phyloP scores from a whole-genome alignment of 2,888 invertebrate genomes.

The Nephrotoma appendiculata region DNA sequence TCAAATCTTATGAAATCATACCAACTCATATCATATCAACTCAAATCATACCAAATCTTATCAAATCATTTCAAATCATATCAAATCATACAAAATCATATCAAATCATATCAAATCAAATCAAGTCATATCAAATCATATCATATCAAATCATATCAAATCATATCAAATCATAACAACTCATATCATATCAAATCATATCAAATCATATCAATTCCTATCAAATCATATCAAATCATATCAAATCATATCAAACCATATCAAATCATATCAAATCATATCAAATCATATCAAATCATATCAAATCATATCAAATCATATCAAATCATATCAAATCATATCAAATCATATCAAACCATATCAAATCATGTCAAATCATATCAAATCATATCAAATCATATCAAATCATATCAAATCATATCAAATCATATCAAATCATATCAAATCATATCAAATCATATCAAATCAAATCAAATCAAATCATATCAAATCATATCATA shows the following conservation, averaged over 20 bases:
- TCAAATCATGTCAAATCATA: neutral
- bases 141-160: too few relatives aligned
- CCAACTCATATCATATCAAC: too few relatives aligned
- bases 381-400: neutral
- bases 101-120: too few relatives aligned
- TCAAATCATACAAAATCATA: too few relatives aligned
- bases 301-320: neutral
- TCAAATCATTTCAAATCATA: too few relatives aligned
- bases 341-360: neutral
- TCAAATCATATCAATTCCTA: too few relatives aligned
- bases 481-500: neutral
- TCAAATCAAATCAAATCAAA: too few relatives aligned
- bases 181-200: too few relatives aligned
- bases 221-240: neutral
- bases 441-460: neutral
- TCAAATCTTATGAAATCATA: too few relatives aligned
- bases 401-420: neutral
- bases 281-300: neutral
- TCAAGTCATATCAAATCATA: too few relatives aligned
- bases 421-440: neutral
- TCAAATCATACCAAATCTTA: too few relatives aligned
- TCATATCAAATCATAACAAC: too few relatives aligned
- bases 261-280: neutral
- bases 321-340: neutral
- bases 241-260: neutral